phyloP scores from a whole-genome alignment of 1,140 invertebrate genomes.

The Odontomachus brunneus region DNA sequence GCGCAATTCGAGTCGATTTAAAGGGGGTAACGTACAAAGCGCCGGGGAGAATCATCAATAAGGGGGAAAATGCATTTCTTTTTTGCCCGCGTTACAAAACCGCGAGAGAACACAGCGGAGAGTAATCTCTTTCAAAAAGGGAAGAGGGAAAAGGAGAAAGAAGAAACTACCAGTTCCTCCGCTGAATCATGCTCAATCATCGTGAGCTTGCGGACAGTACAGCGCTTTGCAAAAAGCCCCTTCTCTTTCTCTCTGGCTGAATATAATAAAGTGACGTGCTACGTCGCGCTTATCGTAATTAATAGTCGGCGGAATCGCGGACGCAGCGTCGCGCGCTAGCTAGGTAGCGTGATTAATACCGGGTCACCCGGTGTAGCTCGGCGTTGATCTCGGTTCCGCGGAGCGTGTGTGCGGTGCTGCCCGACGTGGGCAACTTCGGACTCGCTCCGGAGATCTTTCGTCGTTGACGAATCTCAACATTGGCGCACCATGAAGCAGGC shows the following conservation, averaged over 20 bases:
- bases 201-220: slow-evolving; percentile 35
- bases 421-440: slow-evolving; percentile 24
- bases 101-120: not conserved
- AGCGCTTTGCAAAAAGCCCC: slow-evolving; percentile 34
- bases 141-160: too few relatives aligned
- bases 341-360: slow-evolving; percentile 48
- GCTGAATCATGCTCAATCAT: slow-evolving; percentile 33
- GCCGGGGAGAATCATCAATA: not conserved
- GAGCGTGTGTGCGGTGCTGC: slow-evolving; percentile 38
- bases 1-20: not conserved
- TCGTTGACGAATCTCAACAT: slow-evolving; percentile 53
- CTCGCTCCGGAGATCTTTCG: slow-evolving; percentile 49
- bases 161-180: not conserved
- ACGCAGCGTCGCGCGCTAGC: not conserved
- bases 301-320: slow-evolving; percentile 48
- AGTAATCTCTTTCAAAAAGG: slow-evolving; percentile 14
- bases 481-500: not conserved
- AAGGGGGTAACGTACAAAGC: not conserved
- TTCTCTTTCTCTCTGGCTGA: not conserved
- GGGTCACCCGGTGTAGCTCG: slow-evolving; percentile 32
- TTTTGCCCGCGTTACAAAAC: not conserved
- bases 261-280: slow-evolving; percentile 56
- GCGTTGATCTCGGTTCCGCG: slow-evolving; percentile 42
- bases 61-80: not conserved
- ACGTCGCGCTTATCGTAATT: slow-evolving; percentile 56